Evolutionary conservation across 2,113 vertebrate genomes (phyloP), one percentile per base, ranked within the genome.

Genomic region (Phrynocephalus versicolor): DNA sequence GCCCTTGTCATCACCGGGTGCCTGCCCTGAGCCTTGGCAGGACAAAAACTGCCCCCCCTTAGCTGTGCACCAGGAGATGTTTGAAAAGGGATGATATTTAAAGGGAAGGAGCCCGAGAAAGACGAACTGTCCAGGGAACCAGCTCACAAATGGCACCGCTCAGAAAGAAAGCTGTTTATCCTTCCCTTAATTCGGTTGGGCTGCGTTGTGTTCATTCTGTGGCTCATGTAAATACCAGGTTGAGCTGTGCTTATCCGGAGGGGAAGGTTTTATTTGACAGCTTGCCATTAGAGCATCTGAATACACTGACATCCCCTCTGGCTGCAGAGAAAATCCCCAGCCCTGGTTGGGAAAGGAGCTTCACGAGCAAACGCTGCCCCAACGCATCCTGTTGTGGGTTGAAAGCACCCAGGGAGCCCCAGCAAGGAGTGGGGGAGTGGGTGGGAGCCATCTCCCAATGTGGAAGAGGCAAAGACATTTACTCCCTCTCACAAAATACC

Each of bases 21-120:
- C 19, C 9, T 79, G 71, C 2, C 0, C 81, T 18, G 76, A 9
- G 3, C 70, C 18, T 7, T 0, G 0, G 83, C 19, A 45, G 71
- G 57, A 85, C 25, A 30, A n/a, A n/a, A 13, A 60, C 76, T 0
- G 1, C 88, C 73, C 84, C 86, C 86, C 85, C 75, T 80, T 92
- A 88, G 89, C 92, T 85, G 84, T 3, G 1, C 62, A 81, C 87
- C 14, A 0, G 81, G 87, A 93, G 93, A 88, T 88, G 89, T 91
- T 93, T 91, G 89, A 91, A 93, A 88, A 89, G 90, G 71, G 0
- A 41, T 90, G 93, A 83, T 93, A 91, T 95, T 94, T 93, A 85
- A 91, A 91, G 90, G 80, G 72, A 83, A 92, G 90, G 88, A 91
- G 79, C 88, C 85, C 21, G 41, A 90, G 92, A 90, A 92, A 91